These are phyloP conservation scores for Callyntrura guangdongensis DNA, from an alignment of 2,888 invertebrate species.

Conservation along the genomic window DNA sequence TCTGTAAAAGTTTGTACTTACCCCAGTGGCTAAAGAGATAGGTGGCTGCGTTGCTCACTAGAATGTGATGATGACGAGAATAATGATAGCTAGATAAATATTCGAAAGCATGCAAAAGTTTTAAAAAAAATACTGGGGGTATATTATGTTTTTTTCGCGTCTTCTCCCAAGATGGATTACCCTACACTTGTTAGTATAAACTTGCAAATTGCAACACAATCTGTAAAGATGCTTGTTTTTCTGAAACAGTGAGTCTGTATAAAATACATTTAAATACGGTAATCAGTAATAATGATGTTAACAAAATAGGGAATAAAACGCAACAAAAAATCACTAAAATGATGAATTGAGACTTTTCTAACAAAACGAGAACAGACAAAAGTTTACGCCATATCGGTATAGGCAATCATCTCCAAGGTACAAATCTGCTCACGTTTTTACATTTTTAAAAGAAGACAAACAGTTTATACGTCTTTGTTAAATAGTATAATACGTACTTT, in stretches of 20 bases:
- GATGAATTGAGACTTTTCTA: background rate
- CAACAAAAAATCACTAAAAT: background rate
- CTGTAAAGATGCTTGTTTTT: no score
- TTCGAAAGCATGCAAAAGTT: background rate
- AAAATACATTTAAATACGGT: background rate
- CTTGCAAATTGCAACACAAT: background rate
- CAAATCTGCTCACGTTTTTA: background rate
- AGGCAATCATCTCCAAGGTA: conserved; percentile 11
- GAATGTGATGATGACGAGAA: background rate
- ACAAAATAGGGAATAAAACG: background rate
- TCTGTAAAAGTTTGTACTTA: no score
- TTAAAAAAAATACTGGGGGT: background rate
- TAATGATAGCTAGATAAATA: conserved; percentile 25
- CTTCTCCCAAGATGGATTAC: background rate
- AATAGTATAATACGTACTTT: background rate
- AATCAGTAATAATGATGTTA: background rate
- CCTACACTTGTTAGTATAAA: background rate
- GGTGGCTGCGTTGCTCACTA: background rate
- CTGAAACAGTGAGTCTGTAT: background rate
- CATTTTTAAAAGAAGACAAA: conserved; percentile 7
- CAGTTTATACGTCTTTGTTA: background rate
- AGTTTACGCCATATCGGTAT: background rate
- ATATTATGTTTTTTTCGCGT: no score
- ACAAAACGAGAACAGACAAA: conserved; percentile 16
- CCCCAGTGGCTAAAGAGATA: background rate